These are phyloP conservation scores for Flexamia atlantica DNA, from an alignment of 2,888 invertebrate genomes.

Conservation along the genomic window DNA sequence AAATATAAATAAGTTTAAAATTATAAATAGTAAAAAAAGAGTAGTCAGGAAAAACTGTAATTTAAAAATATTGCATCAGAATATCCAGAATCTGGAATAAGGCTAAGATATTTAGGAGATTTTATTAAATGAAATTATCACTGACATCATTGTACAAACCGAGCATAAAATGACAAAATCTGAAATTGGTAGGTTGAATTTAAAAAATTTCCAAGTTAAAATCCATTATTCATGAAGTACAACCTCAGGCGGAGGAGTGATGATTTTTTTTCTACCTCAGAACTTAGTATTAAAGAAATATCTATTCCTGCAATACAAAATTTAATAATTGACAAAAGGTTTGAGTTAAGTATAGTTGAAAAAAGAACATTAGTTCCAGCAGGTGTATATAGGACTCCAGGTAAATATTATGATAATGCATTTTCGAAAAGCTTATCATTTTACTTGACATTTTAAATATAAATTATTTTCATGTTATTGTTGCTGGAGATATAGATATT, in stretches of 20 bases:
- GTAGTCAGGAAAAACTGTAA: too few relatives aligned
- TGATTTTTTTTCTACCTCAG: not conserved
- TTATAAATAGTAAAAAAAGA: too few relatives aligned
- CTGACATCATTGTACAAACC: too few relatives aligned
- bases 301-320: not conserved
- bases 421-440: not conserved
- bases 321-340: not conserved
- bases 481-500: not conserved
- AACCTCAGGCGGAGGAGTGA: slow-evolving; percentile 3
- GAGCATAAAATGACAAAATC: not conserved
- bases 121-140: too few relatives aligned
- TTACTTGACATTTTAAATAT: not conserved
- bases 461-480: not conserved
- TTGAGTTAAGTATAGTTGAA: too few relatives aligned
- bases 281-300: slow-evolving; percentile 7
- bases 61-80: too few relatives aligned
- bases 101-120: too few relatives aligned
- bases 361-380: too few relatives aligned
- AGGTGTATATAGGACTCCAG: too few relatives aligned
- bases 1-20: too few relatives aligned
- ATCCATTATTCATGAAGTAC: not conserved
- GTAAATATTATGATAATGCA: too few relatives aligned
- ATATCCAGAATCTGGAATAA: too few relatives aligned
- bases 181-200: not conserved
- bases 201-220: slow-evolving; percentile 16